Evolutionary conservation across 2,113 vertebrate genomes (phyloP).

Genomic region (Rhynchomys soricoides): DNA sequence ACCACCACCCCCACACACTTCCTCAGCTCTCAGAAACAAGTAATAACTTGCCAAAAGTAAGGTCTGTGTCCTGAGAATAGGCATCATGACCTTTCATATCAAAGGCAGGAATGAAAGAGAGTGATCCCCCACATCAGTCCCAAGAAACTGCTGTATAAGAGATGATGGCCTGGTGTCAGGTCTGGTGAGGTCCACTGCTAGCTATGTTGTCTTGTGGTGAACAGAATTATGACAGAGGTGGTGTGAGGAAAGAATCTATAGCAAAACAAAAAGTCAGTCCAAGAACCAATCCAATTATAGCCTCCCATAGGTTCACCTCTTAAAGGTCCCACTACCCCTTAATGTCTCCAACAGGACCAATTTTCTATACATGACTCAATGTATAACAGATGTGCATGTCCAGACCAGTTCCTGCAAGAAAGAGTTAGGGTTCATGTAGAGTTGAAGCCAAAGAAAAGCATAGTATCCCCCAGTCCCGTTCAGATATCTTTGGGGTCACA

Average conservation of each 20-base stretch:
- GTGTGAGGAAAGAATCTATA: background rate
- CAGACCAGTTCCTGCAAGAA: background rate
- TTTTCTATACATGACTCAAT: background rate
- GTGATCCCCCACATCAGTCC: background rate
- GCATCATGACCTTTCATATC: background rate
- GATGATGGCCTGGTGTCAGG: background rate
- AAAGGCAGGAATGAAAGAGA: background rate
- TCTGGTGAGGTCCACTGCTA: background rate
- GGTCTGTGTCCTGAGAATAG: background rate
- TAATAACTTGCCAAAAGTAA: background rate
- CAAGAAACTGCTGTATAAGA: background rate
- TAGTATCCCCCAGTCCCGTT: background rate
- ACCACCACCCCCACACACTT: no score
- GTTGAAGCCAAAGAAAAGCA: background rate
- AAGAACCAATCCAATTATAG: background rate
- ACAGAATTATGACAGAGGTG: background rate
- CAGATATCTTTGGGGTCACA: background rate
- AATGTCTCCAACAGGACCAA: background rate
- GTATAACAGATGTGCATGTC: background rate
- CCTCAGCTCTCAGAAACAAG: background rate
- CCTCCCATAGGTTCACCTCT: background rate
- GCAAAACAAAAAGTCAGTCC: background rate
- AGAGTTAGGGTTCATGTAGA: background rate
- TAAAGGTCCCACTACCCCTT: background rate
- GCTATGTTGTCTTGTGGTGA: background rate